Percentiles rank a stretch among this genome's conserved stretches.
These are phyloP conservation scores for Zapornia atra DNA, from an alignment of 2,113 vertebrate genomes.

Conservation along the genomic window DNA sequence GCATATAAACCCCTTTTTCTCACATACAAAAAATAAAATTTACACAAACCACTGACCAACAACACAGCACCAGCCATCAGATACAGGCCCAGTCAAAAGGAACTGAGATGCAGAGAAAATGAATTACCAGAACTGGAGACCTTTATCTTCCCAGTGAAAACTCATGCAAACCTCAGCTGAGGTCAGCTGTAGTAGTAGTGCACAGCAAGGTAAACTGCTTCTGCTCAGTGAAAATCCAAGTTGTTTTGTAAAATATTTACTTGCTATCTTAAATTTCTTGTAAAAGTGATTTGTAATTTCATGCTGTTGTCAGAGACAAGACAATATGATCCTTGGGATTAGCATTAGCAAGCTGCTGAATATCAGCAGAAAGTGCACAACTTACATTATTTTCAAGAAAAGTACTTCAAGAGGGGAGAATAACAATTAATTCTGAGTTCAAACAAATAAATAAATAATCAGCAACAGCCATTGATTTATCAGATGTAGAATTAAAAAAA, in stretches of 20 bases:
- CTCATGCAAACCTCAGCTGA: neutral
- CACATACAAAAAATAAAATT: neutral
- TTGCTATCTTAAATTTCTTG: neutral
- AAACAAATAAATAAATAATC: neutral
- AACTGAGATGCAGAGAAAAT: neutral
- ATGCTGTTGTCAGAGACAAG: neutral
- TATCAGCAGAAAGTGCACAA: accelerated
- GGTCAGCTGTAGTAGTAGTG: neutral
- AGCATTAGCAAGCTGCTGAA: neutral
- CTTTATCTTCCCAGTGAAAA: neutral
- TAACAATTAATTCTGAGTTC: neutral
- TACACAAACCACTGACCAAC: neutral
- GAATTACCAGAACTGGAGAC: neutral
- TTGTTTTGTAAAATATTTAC: neutral
- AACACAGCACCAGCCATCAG: neutral
- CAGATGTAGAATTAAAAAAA: neutral
- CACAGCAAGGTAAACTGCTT: neutral
- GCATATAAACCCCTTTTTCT: neutral
- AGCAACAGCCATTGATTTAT: neutral
- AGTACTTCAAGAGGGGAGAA: neutral
- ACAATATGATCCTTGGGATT: neutral
- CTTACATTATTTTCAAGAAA: neutral
- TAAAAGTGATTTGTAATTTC: neutral
- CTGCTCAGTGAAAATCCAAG: neutral
- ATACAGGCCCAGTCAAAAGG: neutral